These are phyloP conservation scores for Antennarius striatus DNA, from an alignment of 2,113 vertebrate genomes.

Conservation along the genomic window DNA sequence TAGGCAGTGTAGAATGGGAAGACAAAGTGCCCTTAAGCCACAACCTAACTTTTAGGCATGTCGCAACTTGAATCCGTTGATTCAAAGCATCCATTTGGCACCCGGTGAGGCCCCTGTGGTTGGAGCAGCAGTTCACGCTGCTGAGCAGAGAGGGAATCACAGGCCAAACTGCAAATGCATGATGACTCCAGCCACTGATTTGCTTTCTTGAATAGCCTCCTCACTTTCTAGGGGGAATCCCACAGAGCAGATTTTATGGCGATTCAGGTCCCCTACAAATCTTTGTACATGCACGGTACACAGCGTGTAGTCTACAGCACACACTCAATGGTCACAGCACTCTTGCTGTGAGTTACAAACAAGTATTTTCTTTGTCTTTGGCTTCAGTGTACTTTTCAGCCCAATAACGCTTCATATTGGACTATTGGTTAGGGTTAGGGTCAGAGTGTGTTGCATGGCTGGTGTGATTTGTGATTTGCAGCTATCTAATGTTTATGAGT, in stretches of 20 bases:
- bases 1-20: constrained; percentile 58
- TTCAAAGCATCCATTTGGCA: constrained; percentile 81
- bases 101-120: constrained; percentile 74
- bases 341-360: too few relatives aligned
- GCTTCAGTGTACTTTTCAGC: too few relatives aligned
- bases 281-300: constrained; percentile 25
- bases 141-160: constrained; percentile 55
- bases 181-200: constrained; percentile 45
- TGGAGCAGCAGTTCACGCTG: constrained; percentile 70
- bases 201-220: constrained; percentile 57
- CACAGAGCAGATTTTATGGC: constrained; percentile 53
- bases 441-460: too few relatives aligned
- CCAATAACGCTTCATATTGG: too few relatives aligned
- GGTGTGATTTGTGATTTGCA: too few relatives aligned
- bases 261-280: constrained; percentile 45
- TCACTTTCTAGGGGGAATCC: constrained; percentile 71
- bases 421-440: too few relatives aligned
- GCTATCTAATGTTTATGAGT: too few relatives aligned
- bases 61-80: constrained; percentile 78
- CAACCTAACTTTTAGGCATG: constrained; percentile 75
- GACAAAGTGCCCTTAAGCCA: constrained; percentile 60
- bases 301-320: background rate
- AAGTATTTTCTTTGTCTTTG: too few relatives aligned
- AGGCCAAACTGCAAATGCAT: constrained; percentile 49
- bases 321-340: too few relatives aligned